phyloP scores from a whole-genome alignment of 2,888 invertebrate species.

The Colletes collaris region DNA sequence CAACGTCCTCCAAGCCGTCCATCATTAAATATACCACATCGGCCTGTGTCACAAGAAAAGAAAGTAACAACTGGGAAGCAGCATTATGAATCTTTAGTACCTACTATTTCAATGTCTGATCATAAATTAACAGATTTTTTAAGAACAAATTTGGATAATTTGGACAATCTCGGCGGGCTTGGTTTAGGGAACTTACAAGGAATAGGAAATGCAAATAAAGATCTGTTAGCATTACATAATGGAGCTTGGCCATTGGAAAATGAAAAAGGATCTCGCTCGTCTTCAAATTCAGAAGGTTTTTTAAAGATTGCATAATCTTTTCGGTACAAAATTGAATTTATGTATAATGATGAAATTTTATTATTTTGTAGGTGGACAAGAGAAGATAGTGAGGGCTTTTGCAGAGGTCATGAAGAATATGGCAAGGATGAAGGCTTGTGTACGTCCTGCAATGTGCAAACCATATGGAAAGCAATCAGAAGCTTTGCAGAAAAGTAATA shows the following conservation, averaged over 20 bases:
- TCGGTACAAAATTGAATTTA: background rate
- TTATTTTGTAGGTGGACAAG: constrained; percentile 86
- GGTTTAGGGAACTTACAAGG: constrained; percentile 77
- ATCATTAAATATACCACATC: constrained; percentile 81
- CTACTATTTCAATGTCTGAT: constrained; percentile 82
- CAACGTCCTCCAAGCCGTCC: constrained; percentile 82
- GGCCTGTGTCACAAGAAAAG: constrained; percentile 80
- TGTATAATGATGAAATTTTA: background rate
- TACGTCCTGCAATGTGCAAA: constrained; percentile 95
- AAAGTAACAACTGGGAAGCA: constrained; percentile 81
- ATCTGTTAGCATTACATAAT: constrained; percentile 88
- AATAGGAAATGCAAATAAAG: constrained; percentile 84
- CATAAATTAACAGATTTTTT: constrained; percentile 89
- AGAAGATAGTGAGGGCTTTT: constrained; percentile 93
- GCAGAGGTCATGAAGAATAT: constrained; percentile 94
- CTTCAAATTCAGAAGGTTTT: constrained; percentile 80
- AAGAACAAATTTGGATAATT: constrained; percentile 88
- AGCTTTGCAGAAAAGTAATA: constrained; percentile 92
- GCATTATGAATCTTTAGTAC: constrained; percentile 80
- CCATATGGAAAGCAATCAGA: constrained; percentile 96
- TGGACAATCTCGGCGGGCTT: constrained; percentile 86
- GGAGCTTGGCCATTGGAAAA: constrained; percentile 85
- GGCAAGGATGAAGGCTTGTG: constrained; percentile 94
- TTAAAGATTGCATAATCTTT: background rate
- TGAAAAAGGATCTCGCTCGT: constrained; percentile 77